phyloP scores from a whole-genome alignment of 2,113 vertebrate species.

The Bostrychus sinensis region DNA sequence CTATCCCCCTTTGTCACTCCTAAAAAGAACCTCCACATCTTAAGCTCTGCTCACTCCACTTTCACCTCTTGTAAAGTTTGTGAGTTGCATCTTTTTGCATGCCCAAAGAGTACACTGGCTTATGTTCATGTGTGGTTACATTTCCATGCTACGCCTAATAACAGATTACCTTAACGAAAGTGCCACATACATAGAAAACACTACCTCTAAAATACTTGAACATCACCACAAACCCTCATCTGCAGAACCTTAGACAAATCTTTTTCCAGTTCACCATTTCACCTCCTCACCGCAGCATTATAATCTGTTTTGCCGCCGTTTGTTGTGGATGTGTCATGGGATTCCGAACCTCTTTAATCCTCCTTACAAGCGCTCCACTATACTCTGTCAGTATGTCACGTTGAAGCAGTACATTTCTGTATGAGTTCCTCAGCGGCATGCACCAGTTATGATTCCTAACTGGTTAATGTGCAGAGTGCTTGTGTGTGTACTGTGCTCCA shows the following conservation, averaged over 20 bases:
- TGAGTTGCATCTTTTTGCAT: too few species aligned
- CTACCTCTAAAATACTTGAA: too few species aligned
- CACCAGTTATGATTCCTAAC: conserved; percentile 37
- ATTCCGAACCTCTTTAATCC: conserved; percentile 18
- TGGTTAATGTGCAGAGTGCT: conserved; percentile 24
- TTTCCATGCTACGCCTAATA: too few species aligned
- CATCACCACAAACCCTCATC: too few species aligned
- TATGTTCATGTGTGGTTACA: too few species aligned
- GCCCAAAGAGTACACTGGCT: too few species aligned
- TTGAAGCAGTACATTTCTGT: conserved; percentile 31
- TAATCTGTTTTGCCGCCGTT: background rate
- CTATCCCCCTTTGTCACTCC: too few species aligned
- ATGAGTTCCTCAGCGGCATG: conserved; percentile 40
- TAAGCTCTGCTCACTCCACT: too few species aligned
- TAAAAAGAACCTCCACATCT: too few species aligned
- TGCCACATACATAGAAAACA: too few species aligned
- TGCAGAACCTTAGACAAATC: conserved; percentile 12
- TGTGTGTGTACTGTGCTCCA: conserved; percentile 25
- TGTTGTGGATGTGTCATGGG: background rate
- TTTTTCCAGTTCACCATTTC: background rate
- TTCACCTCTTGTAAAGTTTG: too few species aligned
- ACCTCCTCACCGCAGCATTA: background rate
- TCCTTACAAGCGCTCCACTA: background rate
- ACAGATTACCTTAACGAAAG: too few species aligned
- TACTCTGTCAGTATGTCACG: conserved; percentile 5